Evolutionary conservation across 2,797 vertebrate species (phyloP).

Genomic region (Phyllotis vaccarum): DNA sequence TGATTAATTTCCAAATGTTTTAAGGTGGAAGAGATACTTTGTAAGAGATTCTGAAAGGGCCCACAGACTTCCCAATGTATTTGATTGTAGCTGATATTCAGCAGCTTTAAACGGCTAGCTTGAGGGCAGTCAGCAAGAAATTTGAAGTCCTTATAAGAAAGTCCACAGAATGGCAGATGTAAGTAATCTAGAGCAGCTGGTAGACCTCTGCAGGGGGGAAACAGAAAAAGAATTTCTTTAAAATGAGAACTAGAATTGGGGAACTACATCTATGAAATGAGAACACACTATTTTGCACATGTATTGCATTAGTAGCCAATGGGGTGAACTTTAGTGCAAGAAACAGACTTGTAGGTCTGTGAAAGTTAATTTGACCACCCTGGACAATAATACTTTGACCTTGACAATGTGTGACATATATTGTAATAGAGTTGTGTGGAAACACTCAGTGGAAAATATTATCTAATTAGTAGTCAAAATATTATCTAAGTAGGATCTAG

Average conservation of each 20-base stretch:
- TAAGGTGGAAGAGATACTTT: background rate
- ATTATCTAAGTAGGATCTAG: too few species aligned
- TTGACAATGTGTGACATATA: background rate
- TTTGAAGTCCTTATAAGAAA: slow-evolving; percentile 39
- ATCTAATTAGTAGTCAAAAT: too few species aligned
- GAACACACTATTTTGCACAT: too few species aligned
- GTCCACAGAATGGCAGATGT: slow-evolving; percentile 22
- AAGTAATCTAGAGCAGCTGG: background rate
- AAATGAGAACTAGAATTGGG: background rate
- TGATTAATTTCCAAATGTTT: slow-evolving; percentile 11
- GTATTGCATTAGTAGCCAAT: too few species aligned
- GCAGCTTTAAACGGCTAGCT: background rate
- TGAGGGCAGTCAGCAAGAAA: slow-evolving; percentile 5
- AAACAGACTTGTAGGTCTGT: background rate
- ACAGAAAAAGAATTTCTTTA: background rate
- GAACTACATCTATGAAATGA: too few species aligned
- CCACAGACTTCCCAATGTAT: background rate
- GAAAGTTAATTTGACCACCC: background rate
- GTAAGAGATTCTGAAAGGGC: slow-evolving; percentile 10
- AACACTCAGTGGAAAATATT: too few species aligned
- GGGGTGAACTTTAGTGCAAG: too few species aligned
- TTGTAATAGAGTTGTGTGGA: too few species aligned
- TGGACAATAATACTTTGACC: background rate
- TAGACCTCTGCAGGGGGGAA: slow-evolving; percentile 33
- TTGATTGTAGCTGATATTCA: slow-evolving; percentile 41